Evolutionary conservation across 2,888 invertebrate species (phyloP).

Genomic region (Piscicola geometra): DNA sequence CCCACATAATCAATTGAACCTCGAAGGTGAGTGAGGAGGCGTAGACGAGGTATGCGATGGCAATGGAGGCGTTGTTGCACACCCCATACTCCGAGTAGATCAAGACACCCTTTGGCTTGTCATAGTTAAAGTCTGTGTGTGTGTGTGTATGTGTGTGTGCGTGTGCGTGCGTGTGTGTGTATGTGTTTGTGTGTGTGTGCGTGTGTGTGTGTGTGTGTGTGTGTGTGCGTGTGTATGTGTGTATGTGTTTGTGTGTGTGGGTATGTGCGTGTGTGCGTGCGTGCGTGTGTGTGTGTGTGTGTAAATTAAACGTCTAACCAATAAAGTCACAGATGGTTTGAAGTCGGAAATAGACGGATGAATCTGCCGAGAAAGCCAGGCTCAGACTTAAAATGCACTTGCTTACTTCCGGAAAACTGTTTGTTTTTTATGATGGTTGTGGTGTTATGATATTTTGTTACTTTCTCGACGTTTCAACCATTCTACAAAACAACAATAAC

Average conservation of each 20-base stretch:
- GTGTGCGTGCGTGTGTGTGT: background rate
- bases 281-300: conserved; percentile 20
- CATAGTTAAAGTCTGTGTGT: conserved; percentile 24
- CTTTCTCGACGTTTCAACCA: too few species aligned
- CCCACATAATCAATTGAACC: too few species aligned
- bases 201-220: conserved; percentile 21
- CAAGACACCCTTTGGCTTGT: conserved; percentile 11
- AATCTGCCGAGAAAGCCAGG: background rate
- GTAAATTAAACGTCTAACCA: conserved; percentile 9
- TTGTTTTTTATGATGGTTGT: too few species aligned
- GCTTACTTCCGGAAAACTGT: conserved; percentile 17
- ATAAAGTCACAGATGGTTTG: conserved; percentile 31
- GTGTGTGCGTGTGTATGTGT: conserved; percentile 26
- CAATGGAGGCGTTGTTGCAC: conserved; percentile 10
- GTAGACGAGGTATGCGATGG: conserved; percentile 26
- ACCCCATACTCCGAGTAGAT: conserved; percentile 30
- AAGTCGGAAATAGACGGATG: background rate
- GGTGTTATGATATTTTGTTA: too few species aligned
- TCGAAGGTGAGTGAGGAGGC: background rate
- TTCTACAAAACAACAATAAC: too few species aligned
- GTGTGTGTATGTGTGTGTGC: background rate
- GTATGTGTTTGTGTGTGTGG: conserved; percentile 23
- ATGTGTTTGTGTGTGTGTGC: background rate
- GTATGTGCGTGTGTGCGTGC: conserved; percentile 27
- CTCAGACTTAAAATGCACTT: conserved; percentile 26